These are phyloP conservation scores for Fregetta grallaria DNA, from an alignment of 2,113 vertebrate species.

Conservation along the genomic window DNA sequence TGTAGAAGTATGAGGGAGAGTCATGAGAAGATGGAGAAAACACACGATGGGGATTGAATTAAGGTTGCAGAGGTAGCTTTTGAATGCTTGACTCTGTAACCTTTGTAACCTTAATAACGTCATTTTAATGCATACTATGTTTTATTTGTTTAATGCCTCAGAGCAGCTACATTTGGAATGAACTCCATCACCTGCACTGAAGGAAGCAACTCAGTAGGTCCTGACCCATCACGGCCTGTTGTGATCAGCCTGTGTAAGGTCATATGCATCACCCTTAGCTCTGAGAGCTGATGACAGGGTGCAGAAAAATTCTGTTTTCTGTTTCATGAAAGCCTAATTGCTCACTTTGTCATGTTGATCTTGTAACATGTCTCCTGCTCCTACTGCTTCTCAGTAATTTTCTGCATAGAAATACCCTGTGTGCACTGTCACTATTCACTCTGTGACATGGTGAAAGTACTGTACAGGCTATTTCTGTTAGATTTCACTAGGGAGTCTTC, in stretches of 20 bases:
- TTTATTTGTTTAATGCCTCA: slow-evolving; percentile 46
- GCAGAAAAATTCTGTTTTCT: neutral
- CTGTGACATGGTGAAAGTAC: neutral
- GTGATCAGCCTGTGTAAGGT: neutral
- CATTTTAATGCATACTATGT: slow-evolving; percentile 13
- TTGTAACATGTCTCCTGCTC: neutral
- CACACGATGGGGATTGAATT: neutral
- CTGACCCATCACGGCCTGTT: neutral
- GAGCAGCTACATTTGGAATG: slow-evolving; percentile 44
- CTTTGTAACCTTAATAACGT: slow-evolving; percentile 4
- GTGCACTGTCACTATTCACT: slow-evolving; percentile 7
- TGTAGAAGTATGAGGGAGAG: neutral
- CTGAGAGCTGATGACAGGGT: neutral
- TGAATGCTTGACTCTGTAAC: neutral
- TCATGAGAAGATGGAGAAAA: neutral
- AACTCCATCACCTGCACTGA: slow-evolving; percentile 34
- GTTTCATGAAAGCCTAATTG: slow-evolving; percentile 18
- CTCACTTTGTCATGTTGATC: slow-evolving; percentile 32
- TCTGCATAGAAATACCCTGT: neutral
- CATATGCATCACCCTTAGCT: neutral
- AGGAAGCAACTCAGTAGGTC: slow-evolving; percentile 19
- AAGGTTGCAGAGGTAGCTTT: neutral
- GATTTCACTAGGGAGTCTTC: neutral
- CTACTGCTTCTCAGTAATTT: neutral
- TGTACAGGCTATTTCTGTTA: neutral